Evolutionary conservation across 2,888 invertebrate genomes (phyloP).

Genomic region (Galerucella calmariensis): DNA sequence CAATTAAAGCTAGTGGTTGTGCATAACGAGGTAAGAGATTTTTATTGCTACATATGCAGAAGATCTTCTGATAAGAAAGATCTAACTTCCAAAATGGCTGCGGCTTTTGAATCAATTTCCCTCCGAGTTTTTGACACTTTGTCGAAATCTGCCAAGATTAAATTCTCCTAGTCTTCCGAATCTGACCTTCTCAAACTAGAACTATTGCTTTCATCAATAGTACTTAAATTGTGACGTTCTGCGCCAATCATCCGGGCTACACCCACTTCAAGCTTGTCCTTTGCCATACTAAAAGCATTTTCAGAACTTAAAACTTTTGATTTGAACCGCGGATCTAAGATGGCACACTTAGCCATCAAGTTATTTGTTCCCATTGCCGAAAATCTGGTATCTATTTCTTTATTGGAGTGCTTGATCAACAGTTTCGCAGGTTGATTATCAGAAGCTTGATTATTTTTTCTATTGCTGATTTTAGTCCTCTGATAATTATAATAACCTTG

Average conservation of each 20-base stretch:
- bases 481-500: no score
- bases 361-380: no score
- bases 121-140: background rate
- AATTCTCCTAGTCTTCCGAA: background rate
- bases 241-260: background rate
- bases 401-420: no score
- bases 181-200: background rate
- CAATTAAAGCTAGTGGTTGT: no score
- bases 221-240: background rate
- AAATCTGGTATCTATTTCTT: no score
- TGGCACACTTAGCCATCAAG: background rate
- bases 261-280: background rate
- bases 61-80: background rate
- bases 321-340: constrained; percentile 14
- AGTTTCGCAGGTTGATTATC: no score
- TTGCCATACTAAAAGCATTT: constrained; percentile 6
- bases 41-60: background rate
- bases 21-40: no score
- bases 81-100: constrained; percentile 17
- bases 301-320: constrained; percentile 4
- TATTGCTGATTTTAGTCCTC: no score
- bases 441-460: no score
- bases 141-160: constrained; percentile 27
- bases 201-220: background rate
- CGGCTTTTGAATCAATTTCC: background rate